Evolutionary conservation across 2,797 vertebrate genomes (phyloP).

Genomic region (Urophycis tenuis): DNA sequence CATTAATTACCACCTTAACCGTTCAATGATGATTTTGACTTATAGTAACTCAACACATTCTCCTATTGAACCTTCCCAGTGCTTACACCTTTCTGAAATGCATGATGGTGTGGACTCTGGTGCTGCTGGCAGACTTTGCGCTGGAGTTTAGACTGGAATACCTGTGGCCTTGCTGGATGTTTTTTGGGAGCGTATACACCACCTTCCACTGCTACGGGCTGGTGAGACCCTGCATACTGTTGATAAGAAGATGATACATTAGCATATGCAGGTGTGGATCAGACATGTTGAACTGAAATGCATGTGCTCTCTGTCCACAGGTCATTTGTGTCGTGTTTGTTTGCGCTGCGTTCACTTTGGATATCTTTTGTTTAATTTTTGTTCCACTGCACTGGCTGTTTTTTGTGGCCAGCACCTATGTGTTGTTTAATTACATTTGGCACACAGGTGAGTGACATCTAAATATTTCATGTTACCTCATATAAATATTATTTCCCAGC

Average conservation of each 20-base stretch:
- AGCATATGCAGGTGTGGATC: neutral
- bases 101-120: slow-evolving; percentile 75
- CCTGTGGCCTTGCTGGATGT: slow-evolving; percentile 80
- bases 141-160: slow-evolving; percentile 79
- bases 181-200: slow-evolving; percentile 77
- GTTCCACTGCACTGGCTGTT: slow-evolving; percentile 80
- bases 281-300: slow-evolving; percentile 18
- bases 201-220: slow-evolving; percentile 80
- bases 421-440: slow-evolving; percentile 80
- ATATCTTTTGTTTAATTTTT: slow-evolving; percentile 79
- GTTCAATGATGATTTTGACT: neutral
- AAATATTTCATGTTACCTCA: neutral
- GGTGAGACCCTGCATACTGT: slow-evolving; percentile 55
- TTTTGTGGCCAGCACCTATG: slow-evolving; percentile 78
- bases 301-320: slow-evolving; percentile 52
- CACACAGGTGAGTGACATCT: slow-evolving; percentile 71
- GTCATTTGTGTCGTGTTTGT: slow-evolving; percentile 77
- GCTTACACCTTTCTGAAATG: slow-evolving; percentile 77
- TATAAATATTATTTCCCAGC: neutral
- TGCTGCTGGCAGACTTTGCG: slow-evolving; percentile 77
- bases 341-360: slow-evolving; percentile 76
- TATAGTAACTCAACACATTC: neutral
- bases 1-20: neutral
- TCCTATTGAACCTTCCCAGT: slow-evolving; percentile 41
- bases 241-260: no score